A percentile compares a stretch with the other conserved stretches of the same genome.
Conservation (phyloP, 2,113 vertebrate species). For the Amblyopsis rosae region DNA sequence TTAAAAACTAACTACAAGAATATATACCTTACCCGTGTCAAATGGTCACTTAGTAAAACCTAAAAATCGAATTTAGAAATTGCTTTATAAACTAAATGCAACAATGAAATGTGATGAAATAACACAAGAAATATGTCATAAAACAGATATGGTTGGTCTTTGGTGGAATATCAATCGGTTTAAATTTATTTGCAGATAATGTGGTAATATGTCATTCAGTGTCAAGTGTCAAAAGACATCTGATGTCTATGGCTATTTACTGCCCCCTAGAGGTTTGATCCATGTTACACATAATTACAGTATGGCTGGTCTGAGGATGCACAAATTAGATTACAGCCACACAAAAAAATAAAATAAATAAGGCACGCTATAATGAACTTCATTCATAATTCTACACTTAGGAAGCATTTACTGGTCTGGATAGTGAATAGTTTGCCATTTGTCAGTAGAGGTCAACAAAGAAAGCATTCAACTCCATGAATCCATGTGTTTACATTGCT, state of each 20-base stretch:
- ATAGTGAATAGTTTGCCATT: conserved; percentile 6
- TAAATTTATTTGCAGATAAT: too few species aligned
- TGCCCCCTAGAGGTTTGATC: conserved; percentile 42
- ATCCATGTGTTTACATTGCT: background rate
- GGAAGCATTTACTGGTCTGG: background rate
- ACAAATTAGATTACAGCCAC: background rate
- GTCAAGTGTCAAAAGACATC: too few species aligned
- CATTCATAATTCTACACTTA: background rate
- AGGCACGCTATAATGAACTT: background rate
- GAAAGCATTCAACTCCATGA: background rate
- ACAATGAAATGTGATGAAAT: too few species aligned
- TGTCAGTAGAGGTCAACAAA: background rate
- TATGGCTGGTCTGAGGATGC: background rate
- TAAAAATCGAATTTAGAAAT: background rate
- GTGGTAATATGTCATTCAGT: too few species aligned
- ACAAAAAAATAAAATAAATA: background rate
- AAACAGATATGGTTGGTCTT: too few species aligned
- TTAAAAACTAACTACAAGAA: background rate
- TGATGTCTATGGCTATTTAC: conserved; percentile 3
- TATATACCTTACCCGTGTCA: background rate
- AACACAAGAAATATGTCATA: too few species aligned
- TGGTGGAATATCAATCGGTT: too few species aligned
- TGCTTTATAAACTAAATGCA: background rate
- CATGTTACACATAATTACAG: background rate
- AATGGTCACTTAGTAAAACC: background rate